These are phyloP conservation scores for Myzus persicae DNA, from an alignment of 1,140 invertebrate species.

Conservation along the genomic window DNA sequence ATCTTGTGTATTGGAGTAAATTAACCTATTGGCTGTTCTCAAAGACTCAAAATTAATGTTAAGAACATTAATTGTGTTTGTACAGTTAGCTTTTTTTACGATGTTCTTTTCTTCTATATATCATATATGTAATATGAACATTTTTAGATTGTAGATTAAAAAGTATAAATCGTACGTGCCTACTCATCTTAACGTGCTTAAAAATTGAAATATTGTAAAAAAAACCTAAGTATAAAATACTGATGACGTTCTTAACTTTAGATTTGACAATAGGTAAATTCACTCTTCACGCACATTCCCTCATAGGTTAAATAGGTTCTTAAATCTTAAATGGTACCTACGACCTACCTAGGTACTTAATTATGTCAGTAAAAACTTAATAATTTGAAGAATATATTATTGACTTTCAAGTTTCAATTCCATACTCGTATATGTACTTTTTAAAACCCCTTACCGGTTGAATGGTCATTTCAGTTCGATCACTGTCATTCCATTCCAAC, in stretches of 20 bases:
- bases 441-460: slow-evolving; percentile 65
- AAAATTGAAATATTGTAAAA: neutral
- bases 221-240: neutral
- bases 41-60: neutral
- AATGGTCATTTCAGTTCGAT: slow-evolving; percentile 65
- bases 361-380: neutral
- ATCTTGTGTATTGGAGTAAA: neutral
- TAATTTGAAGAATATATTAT: neutral
- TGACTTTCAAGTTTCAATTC: neutral
- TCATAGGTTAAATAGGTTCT: too few species aligned
- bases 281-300: neutral
- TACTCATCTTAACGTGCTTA: neutral
- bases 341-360: too few species aligned
- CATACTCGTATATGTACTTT: neutral
- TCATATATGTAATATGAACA: too few species aligned
- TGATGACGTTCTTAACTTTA: neutral
- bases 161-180: neutral
- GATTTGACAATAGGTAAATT: neutral
- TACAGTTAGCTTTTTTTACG: neutral
- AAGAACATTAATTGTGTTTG: neutral
- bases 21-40: neutral
- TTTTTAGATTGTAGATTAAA: neutral
- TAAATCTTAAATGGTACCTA: neutral
- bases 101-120: neutral
- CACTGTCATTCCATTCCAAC: slow-evolving; percentile 70